phyloP scores from a whole-genome alignment of 1,140 invertebrate species.

The Anastrepha obliqua region DNA sequence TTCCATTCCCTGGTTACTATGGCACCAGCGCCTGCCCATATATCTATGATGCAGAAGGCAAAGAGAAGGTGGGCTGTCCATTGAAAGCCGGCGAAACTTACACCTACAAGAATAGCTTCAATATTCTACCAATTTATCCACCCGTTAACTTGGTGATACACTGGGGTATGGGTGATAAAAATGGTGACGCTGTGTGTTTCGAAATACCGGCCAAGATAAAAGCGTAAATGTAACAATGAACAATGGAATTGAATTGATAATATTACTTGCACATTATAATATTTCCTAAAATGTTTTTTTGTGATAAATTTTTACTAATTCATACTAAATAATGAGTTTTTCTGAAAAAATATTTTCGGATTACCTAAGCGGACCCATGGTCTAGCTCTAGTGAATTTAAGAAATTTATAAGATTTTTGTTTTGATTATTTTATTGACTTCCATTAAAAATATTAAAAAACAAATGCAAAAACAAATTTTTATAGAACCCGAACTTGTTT shows the following conservation, averaged over 20 bases:
- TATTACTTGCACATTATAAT: not conserved
- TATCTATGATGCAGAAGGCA: constrained; percentile 77
- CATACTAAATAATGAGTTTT: not conserved
- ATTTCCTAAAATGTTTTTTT: constrained; percentile 1
- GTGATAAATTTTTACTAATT: not conserved
- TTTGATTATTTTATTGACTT: too few species aligned
- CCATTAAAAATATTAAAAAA: too few species aligned
- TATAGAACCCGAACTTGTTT: too few species aligned
- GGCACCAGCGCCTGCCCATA: constrained; percentile 81
- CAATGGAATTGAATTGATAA: not conserved
- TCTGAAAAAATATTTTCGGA: too few species aligned
- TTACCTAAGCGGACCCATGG: too few species aligned
- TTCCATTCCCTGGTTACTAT: constrained; percentile 86
- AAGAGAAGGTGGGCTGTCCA: constrained; percentile 79
- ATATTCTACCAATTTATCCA: constrained; percentile 81
- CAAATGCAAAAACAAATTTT: too few species aligned
- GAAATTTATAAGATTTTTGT: too few species aligned
- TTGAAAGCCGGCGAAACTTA: constrained; percentile 81
- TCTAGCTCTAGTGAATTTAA: too few species aligned
- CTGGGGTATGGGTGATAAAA: constrained; percentile 78
- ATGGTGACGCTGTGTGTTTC: constrained; percentile 79
- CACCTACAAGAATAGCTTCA: constrained; percentile 82
- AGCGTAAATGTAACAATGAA: constrained; percentile 59
- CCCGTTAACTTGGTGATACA: constrained; percentile 79
- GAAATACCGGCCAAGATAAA: constrained; percentile 81